Percentiles rank a stretch among this genome's conserved stretches.
These are phyloP conservation scores for Dallia pectoralis DNA, from an alignment of 2,797 vertebrate genomes.

Conservation along the genomic window DNA sequence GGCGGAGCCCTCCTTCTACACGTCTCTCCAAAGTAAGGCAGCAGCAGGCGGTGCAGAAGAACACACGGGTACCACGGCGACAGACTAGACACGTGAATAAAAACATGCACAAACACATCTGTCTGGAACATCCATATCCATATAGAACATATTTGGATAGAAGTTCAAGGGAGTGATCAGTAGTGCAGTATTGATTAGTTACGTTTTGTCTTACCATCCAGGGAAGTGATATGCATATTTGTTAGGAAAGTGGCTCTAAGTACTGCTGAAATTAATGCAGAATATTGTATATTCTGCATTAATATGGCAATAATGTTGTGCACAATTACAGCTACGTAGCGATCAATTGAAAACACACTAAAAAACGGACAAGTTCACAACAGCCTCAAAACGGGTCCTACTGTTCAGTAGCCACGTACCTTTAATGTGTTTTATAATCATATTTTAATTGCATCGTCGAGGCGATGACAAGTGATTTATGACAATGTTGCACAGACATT, in stretches of 20 bases:
- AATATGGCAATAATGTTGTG: background rate
- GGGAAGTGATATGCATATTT: too few species aligned
- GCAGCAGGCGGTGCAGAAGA: background rate
- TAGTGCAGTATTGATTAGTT: too few species aligned
- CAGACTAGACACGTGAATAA: background rate
- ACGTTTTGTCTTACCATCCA: too few species aligned
- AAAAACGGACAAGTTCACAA: background rate
- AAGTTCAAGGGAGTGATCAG: too few species aligned
- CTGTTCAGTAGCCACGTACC: too few species aligned
- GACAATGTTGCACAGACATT: background rate
- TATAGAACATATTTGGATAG: too few species aligned
- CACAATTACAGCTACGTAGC: background rate
- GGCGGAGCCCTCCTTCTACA: background rate
- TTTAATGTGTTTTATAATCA: background rate
- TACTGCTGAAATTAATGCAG: background rate
- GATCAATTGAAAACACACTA: background rate
- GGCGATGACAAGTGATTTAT: background rate
- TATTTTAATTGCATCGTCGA: background rate
- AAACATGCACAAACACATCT: background rate
- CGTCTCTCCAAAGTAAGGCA: background rate
- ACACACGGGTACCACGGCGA: background rate
- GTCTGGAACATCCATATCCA: too few species aligned
- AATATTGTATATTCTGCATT: too few species aligned
- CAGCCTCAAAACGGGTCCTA: background rate
- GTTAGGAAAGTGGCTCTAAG: background rate